Evolutionary conservation across 2,797 vertebrate genomes (phyloP), one percentile per base, ranked within the genome.

Genomic region (Gila robusta): DNA sequence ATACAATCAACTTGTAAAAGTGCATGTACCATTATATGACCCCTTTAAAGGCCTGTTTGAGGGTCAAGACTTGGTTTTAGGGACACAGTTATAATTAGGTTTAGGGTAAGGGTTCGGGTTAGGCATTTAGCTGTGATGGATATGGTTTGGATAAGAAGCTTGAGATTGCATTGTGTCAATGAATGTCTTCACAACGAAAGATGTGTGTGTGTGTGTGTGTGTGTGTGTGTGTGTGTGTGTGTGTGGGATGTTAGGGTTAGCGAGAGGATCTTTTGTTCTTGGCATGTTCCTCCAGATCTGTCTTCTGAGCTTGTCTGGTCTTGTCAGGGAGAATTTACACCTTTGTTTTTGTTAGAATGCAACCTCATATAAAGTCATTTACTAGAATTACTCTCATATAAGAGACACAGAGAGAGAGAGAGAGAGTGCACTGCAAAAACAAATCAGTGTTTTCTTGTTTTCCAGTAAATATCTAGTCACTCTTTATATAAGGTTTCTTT

Each of bases 301-400:
- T 86, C 80, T 92, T 69, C 72, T n/a, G 37, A 87, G 72, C 88
- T 3, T 92, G 95, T 83, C 93, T 87, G 2, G 83, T 92, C 94
- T 90, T 91, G 94, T 88, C 87, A 19, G 79, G 70, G 52, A 87
- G 87, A 87, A 92, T 92, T 89, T 91, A 89, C 87, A 91, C 89
- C 91, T 93, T 94, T 92, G 90, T 59, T 79, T 84, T 79, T 44
- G 64, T 44, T 78, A 28, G 44, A 49, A 21, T 21, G 4, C 23
- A 26, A 11, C 10, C 41, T 37, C 7, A 12, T 64, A 41, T 66
- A 39, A 77, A 67, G 73, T 32, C 1, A 54, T 69, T 52, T 23
- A 28, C 7, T 76, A 19, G 26, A 49, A 35, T n/a, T 49, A 6
- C 11, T 28, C 21, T 56, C 52, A 39, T 23, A 10, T 39, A 9